These are phyloP conservation scores for Gymnogyps californianus DNA, from an alignment of 2,113 vertebrate genomes.

Conservation along the genomic window DNA sequence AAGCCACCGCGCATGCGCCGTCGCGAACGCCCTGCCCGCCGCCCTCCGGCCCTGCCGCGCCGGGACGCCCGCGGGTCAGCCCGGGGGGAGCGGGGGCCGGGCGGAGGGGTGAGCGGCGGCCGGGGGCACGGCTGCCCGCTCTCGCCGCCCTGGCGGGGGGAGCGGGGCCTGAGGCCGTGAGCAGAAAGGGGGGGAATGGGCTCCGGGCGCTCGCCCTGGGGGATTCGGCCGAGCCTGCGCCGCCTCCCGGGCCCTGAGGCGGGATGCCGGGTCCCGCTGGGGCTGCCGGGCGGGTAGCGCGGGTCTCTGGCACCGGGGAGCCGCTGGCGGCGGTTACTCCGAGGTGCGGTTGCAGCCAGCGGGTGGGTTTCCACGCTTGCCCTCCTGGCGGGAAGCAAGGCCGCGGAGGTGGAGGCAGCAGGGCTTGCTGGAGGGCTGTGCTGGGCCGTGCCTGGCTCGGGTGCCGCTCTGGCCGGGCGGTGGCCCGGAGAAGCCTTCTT, in stretches of 20 bases:
- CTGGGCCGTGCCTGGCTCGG: too few relatives aligned
- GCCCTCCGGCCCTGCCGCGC: background rate
- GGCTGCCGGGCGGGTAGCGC: background rate
- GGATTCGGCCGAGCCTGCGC: background rate
- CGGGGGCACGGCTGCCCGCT: too few relatives aligned
- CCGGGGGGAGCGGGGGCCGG: background rate
- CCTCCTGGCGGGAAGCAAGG: background rate
- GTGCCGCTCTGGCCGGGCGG: background rate
- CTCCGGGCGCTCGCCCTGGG: rapidly evolving
- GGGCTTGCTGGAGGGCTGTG: background rate
- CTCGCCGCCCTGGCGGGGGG: background rate
- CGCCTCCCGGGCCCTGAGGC: background rate
- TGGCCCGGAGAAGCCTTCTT: background rate
- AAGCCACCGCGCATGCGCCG: background rate
- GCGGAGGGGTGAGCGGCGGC: background rate
- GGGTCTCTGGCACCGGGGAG: background rate
- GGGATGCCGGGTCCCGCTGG: too few relatives aligned
- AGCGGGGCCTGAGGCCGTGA: background rate
- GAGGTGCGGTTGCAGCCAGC: background rate
- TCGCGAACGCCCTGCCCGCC: rapidly evolving
- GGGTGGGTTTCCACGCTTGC: background rate
- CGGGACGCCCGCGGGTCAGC: background rate
- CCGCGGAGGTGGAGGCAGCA: background rate
- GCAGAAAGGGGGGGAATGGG: rapidly evolving
- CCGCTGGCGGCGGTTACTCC: too few relatives aligned